phyloP scores from a whole-genome alignment of 2,113 vertebrate species.

The Corythornis madagascariensis region DNA sequence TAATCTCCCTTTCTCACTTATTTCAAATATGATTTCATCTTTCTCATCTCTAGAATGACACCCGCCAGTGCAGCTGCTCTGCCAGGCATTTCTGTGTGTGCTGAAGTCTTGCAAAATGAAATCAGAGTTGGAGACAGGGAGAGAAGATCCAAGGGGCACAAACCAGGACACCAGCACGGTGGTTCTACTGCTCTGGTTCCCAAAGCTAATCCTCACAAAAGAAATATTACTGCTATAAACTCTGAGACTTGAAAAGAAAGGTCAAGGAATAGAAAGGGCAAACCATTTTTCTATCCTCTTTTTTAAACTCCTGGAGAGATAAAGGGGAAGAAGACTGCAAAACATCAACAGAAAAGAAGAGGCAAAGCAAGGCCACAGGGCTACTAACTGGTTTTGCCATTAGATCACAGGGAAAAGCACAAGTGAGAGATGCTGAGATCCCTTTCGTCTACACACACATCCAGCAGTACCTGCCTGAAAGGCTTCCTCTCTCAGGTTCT shows the following conservation, averaged over 20 bases:
- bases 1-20: not conserved
- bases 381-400: not conserved
- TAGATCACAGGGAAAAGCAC: not conserved
- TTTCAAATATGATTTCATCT: not conserved
- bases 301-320: not conserved
- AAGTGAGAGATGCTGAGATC: not conserved
- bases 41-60: not conserved
- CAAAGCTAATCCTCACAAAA: not conserved
- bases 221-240: not conserved
- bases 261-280: not conserved
- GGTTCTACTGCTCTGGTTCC: not conserved
- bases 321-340: not conserved
- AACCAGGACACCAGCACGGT: fast-evolving
- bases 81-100: not conserved
- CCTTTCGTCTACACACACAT: not conserved
- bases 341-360: not conserved
- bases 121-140: not conserved
- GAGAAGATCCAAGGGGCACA: fast-evolving
- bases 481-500: not conserved
- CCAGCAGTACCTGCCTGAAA: not conserved
- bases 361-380: not conserved
- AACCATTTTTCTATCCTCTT: not conserved
- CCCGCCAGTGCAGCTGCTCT: not conserved
- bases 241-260: not conserved
- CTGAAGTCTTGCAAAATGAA: not conserved